Evolutionary conservation across 2,113 vertebrate genomes (phyloP).

Genomic region (Mormyrus lacerda): DNA sequence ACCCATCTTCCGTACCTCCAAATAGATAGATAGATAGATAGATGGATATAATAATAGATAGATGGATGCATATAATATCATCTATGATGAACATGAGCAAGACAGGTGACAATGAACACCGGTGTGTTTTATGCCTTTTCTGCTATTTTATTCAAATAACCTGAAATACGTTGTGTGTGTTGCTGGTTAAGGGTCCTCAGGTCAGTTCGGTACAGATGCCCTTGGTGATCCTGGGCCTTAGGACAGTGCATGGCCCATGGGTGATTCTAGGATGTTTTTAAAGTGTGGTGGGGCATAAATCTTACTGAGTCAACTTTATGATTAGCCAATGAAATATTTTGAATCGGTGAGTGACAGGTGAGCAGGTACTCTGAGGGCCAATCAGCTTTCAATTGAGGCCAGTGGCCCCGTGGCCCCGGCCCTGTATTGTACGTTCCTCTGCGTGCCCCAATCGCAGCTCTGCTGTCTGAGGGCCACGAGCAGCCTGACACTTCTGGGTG

Average conservation of each 20-base stretch:
- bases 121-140: background rate
- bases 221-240: background rate
- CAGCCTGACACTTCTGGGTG: conserved; percentile 72
- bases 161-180: background rate
- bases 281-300: background rate
- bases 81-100: background rate
- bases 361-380: background rate
- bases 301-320: background rate
- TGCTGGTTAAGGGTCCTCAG: background rate
- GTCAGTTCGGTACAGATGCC: conserved; percentile 26
- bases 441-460: background rate
- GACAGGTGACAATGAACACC: background rate
- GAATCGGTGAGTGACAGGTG: background rate
- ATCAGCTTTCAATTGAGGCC: background rate
- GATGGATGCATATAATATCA: background rate
- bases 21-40: too few species aligned
- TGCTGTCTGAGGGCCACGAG: background rate
- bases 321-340: background rate
- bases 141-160: background rate
- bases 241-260: background rate
- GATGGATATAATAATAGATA: background rate
- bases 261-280: background rate
- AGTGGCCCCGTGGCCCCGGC: background rate
- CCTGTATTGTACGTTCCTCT: background rate
- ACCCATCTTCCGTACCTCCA: background rate